These are phyloP conservation scores for Tetragonula carbonaria DNA, from an alignment of 2,888 invertebrate species.

Conservation along the genomic window DNA sequence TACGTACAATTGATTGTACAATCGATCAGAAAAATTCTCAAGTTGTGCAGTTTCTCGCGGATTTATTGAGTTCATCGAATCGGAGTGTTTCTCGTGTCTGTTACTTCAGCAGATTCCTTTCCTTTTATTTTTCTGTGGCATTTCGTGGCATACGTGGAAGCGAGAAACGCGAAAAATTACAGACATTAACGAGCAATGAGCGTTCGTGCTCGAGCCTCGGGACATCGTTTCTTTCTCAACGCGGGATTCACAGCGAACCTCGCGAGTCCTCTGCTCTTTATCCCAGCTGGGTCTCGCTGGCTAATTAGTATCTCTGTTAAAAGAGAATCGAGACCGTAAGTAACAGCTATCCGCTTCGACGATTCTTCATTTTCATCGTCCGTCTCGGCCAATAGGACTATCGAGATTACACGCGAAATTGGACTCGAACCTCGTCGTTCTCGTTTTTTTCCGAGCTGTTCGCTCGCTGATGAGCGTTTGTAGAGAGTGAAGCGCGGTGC, in stretches of 20 bases:
- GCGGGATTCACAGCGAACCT: background rate
- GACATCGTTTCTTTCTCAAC: background rate
- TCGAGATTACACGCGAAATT: conserved; percentile 24
- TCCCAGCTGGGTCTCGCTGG: background rate
- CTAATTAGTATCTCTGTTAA: conserved; percentile 17
- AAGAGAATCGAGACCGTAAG: background rate
- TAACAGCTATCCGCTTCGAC: background rate
- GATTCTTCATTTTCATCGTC: conserved; percentile 11
- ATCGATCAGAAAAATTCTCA: no score
- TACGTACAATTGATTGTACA: no score
- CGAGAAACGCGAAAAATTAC: background rate
- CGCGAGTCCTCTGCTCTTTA: background rate
- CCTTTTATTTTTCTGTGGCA: no score
- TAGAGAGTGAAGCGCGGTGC: conserved; percentile 13
- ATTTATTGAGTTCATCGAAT: no score
- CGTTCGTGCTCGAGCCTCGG: background rate
- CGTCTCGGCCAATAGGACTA: background rate
- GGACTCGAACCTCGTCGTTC: background rate
- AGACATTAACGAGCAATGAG: background rate
- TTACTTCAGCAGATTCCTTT: no score
- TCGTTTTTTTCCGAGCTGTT: conserved; percentile 1
- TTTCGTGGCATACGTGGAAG: background rate
- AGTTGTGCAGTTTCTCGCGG: no score
- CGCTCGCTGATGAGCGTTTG: conserved; percentile 24
- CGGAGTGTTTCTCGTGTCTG: no score